Evolutionary conservation across 2,797 vertebrate genomes (phyloP).

Genomic region (Tympanoctomys barrerae): DNA sequence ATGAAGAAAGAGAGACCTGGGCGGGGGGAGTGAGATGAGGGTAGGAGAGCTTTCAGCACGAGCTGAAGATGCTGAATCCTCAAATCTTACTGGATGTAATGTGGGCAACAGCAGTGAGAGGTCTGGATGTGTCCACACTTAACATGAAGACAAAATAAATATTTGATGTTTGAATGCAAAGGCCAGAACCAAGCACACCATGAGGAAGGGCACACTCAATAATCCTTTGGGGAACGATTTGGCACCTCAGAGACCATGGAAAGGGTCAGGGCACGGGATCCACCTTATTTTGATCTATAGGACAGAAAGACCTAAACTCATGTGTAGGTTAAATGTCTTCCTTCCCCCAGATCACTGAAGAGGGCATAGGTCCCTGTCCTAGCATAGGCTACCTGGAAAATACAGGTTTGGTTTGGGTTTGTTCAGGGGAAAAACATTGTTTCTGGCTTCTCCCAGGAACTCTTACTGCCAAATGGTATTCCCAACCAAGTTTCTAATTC

Average conservation of each 20-base stretch:
- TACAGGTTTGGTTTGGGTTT: neutral
- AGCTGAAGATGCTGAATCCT: neutral
- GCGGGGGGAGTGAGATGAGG: neutral
- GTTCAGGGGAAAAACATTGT: constrained; percentile 49
- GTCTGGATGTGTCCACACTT: neutral
- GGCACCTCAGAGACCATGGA: neutral
- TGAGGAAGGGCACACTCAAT: neutral
- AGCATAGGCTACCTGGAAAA: neutral
- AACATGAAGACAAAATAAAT: neutral
- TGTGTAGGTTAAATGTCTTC: neutral
- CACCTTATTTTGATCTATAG: neutral
- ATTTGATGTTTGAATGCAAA: constrained; percentile 39
- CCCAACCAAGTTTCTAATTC: constrained; percentile 29
- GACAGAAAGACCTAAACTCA: neutral
- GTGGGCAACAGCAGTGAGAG: neutral
- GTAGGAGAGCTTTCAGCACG: neutral
- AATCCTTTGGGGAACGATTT: neutral
- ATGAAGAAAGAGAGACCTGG: neutral
- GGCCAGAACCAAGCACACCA: neutral
- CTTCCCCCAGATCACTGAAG: neutral
- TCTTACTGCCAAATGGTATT: constrained; percentile 17
- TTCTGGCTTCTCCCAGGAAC: constrained; percentile 4
- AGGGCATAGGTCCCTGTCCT: neutral
- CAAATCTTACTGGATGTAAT: neutral
- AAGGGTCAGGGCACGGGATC: neutral